Percentiles rank a stretch among this genome's conserved stretches.
Evolutionary conservation across 2,888 invertebrate genomes (phyloP).

Genomic region (Hemistola chrysoprasaria): DNA sequence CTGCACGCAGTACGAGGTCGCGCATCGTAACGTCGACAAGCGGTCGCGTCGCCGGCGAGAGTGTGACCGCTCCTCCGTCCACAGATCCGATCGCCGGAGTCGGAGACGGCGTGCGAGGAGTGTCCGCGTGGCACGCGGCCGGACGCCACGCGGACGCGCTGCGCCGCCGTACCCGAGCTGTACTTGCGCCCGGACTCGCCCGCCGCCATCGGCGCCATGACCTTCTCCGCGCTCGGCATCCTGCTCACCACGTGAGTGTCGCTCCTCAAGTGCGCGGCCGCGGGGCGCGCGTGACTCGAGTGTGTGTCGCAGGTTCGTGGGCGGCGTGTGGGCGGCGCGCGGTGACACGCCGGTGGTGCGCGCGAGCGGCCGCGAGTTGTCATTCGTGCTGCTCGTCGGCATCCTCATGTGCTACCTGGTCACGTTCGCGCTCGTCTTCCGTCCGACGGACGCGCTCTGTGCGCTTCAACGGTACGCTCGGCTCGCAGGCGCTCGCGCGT

Average conservation of each 20-base stretch:
- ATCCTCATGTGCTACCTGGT: constrained; percentile 95
- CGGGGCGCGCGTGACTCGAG: neutral
- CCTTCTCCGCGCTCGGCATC: constrained; percentile 92
- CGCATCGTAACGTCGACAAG: too few relatives aligned
- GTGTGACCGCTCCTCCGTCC: constrained; percentile 54
- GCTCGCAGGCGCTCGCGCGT: too few relatives aligned
- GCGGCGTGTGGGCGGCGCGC: constrained; percentile 89
- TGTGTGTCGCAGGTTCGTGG: constrained; percentile 78
- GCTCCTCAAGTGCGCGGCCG: neutral
- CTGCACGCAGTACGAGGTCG: constrained; percentile 78
- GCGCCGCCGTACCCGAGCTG: constrained; percentile 89
- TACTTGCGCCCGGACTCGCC: constrained; percentile 90
- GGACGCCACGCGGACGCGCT: constrained; percentile 86
- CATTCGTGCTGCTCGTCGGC: constrained; percentile 94
- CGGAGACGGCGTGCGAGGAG: constrained; percentile 90
- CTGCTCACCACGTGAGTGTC: constrained; percentile 85
- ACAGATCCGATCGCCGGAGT: constrained; percentile 89
- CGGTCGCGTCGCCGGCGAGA: constrained; percentile 13
- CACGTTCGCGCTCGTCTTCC: constrained; percentile 94
- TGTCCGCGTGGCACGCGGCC: constrained; percentile 93
- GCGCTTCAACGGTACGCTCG: constrained; percentile 91
- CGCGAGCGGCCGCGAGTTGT: constrained; percentile 94
- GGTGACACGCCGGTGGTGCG: constrained; percentile 97
- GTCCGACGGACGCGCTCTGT: constrained; percentile 93
- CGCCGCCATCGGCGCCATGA: constrained; percentile 96